These are phyloP conservation scores for Oedothorax gibbosus DNA, from an alignment of 1,140 invertebrate genomes.

Conservation along the genomic window DNA sequence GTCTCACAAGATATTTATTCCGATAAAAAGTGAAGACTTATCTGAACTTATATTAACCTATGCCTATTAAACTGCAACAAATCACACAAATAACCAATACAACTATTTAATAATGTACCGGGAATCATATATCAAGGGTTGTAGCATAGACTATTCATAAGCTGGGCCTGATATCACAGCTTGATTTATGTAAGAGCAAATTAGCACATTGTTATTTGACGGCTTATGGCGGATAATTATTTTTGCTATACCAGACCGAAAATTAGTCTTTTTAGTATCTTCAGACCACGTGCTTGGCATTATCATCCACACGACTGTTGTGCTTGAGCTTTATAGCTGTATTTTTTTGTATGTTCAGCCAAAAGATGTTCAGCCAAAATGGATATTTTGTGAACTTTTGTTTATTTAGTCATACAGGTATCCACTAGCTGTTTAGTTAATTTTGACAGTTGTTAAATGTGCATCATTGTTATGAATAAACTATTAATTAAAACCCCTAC, in stretches of 20 bases:
- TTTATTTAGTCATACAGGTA: neutral
- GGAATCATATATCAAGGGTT: conserved; percentile 20
- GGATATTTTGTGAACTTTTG: neutral
- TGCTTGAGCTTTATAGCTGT: no score
- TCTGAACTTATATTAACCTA: neutral
- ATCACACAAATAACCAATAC: conserved; percentile 36
- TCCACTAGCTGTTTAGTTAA: no score
- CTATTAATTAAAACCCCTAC: no score
- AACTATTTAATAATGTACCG: conserved; percentile 26
- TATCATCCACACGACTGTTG: neutral
- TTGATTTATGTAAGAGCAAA: conserved; percentile 41
- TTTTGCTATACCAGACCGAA: conserved; percentile 15
- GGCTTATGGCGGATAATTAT: conserved; percentile 22
- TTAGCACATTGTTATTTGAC: conserved; percentile 49
- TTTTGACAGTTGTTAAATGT: no score
- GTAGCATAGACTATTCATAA: neutral
- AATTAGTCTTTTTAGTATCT: conserved; percentile 18
- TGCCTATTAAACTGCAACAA: conserved; percentile 35
- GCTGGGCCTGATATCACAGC: neutral
- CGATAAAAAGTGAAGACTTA: neutral
- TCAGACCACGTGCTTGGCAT: conserved; percentile 16
- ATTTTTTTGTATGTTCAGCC: no score
- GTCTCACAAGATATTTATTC: no score
- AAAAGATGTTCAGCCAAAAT: neutral
- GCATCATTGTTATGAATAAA: no score